These are phyloP conservation scores for Aulostomus chinensis DNA, from an alignment of 2,797 vertebrate species.

Conservation along the genomic window DNA sequence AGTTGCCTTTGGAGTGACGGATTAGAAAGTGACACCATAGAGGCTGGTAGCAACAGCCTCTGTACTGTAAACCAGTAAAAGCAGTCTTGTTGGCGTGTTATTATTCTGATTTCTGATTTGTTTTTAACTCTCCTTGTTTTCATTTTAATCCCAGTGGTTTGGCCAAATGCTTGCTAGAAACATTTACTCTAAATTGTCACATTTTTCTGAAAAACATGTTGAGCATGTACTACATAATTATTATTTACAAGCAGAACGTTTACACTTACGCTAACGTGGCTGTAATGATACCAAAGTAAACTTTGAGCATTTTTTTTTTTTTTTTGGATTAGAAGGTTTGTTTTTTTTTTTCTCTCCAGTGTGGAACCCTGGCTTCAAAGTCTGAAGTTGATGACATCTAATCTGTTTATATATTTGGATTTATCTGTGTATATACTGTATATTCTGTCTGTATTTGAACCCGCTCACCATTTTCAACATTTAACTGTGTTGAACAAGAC, in stretches of 20 bases:
- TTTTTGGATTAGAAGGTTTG: too few relatives aligned
- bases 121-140: background rate
- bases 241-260: too few relatives aligned
- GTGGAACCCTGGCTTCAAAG: background rate
- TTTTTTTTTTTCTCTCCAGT: too few relatives aligned
- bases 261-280: too few relatives aligned
- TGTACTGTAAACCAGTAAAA: background rate
- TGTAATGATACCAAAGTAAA: too few relatives aligned
- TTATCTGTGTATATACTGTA: constrained; percentile 30
- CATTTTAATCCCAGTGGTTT: constrained; percentile 3
- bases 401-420: constrained; percentile 35
- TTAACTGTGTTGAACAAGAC: background rate
- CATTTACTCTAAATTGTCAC: too few relatives aligned
- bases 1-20: too few relatives aligned
- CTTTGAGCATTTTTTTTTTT: too few relatives aligned
- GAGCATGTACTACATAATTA: too few relatives aligned
- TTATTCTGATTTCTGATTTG: background rate
- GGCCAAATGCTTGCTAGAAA: background rate
- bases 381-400: constrained; percentile 14
- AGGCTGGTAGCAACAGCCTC: too few relatives aligned
- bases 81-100: background rate
- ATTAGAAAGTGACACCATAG: too few relatives aligned
- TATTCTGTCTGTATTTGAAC: constrained; percentile 18
- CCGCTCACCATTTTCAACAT: constrained; percentile 21
- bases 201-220: too few relatives aligned